Conservation (phyloP, 2,113 vertebrate genomes). For the Burhinus bistriatus region DNA sequence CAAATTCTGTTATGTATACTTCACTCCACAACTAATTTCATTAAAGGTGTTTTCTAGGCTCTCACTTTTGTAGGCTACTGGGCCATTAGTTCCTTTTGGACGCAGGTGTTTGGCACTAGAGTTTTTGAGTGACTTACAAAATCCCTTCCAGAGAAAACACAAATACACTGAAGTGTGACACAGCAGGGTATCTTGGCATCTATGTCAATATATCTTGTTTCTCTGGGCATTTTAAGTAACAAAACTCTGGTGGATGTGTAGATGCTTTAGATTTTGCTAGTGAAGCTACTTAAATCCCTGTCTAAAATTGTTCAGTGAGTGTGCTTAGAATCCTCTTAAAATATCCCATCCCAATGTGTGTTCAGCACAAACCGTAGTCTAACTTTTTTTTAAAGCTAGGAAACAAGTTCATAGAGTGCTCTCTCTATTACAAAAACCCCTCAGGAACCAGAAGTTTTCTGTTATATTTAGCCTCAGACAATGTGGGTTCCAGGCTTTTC, state of each 20-base stretch:
- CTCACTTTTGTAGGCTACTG: not conserved
- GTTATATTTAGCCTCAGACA: not conserved
- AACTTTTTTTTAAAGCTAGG: not conserved
- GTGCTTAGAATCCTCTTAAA: not conserved
- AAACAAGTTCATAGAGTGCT: not conserved
- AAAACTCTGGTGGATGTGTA: not conserved
- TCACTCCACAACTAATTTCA: not conserved
- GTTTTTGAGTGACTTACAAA: not conserved
- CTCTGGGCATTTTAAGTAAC: not conserved
- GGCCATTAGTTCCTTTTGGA: not conserved
- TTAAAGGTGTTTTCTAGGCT: not conserved
- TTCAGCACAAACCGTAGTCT: not conserved
- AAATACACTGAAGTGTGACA: not conserved
- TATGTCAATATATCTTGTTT: not conserved
- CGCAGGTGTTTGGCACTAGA: not conserved
- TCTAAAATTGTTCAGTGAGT: not conserved
- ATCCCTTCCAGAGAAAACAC: not conserved
- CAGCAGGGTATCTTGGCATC: not conserved
- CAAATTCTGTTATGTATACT: not conserved
- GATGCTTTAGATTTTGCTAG: not conserved
- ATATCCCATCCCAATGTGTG: not conserved
- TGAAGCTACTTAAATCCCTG: not conserved
- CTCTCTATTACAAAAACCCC: not conserved
- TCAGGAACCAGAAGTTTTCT: not conserved
- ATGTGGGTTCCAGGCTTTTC: not conserved